A percentile compares a stretch with the other conserved stretches of the same genome.
Evolutionary conservation across 92 coral and sea anemone species (phyloP).

Genomic region (Parazoanthus atlanticus): DNA sequence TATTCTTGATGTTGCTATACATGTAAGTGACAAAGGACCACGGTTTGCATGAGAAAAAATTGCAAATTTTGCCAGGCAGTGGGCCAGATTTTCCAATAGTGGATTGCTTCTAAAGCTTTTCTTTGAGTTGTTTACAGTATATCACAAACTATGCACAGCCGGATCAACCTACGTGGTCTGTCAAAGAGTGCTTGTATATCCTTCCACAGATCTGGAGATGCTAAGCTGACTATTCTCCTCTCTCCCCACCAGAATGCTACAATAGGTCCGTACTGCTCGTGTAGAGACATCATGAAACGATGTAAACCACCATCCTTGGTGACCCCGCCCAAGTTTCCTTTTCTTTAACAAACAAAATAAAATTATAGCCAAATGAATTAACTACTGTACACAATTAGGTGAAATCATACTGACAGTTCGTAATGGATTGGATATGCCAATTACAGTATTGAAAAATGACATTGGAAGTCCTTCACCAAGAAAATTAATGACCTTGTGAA

Average conservation of each 20-base stretch:
- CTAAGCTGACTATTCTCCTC: constrained; percentile 75
- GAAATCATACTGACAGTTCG: no score
- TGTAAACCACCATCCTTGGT: constrained; percentile 86
- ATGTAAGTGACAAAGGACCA: no score
- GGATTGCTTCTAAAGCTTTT: no score
- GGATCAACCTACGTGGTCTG: constrained; percentile 77
- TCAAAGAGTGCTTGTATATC: constrained; percentile 82
- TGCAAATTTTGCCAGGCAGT: no score
- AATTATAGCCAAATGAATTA: neutral
- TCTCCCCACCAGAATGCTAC: constrained; percentile 94
- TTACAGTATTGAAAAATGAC: no score
- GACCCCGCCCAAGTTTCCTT: constrained; percentile 81
- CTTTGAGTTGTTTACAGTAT: no score
- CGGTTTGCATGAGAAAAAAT: no score
- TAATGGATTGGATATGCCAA: no score
- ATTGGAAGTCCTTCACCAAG: no score
- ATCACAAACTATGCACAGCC: neutral
- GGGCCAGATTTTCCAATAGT: neutral
- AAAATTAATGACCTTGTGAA: no score
- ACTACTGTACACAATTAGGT: neutral
- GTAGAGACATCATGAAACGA: constrained; percentile 66
- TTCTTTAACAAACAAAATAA: constrained; percentile 45
- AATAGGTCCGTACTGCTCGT: constrained; percentile 76
- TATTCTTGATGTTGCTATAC: no score
- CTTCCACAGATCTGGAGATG: constrained; percentile 85